A percentile compares a stretch with the other conserved stretches of the same genome.
phyloP scores from a whole-genome alignment of 2,797 vertebrate species.

The Halcyon leucocephala region DNA sequence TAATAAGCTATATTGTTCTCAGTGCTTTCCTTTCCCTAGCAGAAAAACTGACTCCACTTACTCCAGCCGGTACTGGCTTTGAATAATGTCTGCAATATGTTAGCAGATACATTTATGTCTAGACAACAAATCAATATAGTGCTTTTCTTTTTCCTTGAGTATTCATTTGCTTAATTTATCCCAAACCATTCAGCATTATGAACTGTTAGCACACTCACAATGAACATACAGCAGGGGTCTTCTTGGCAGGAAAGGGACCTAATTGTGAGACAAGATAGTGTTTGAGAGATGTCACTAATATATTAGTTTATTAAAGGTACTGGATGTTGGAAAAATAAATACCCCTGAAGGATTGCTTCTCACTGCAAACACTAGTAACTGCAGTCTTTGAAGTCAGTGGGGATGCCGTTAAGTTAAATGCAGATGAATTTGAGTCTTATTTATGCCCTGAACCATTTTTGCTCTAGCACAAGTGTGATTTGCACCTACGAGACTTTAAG shows the following conservation, averaged over 20 bases:
- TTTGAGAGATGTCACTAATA: slow-evolving; percentile 65
- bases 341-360: slow-evolving; percentile 53
- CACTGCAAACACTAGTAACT: slow-evolving; percentile 1
- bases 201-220: slow-evolving; percentile 74
- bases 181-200: slow-evolving; percentile 75
- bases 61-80: slow-evolving; percentile 69
- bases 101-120: slow-evolving; percentile 92
- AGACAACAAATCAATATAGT: slow-evolving; percentile 89
- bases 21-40: slow-evolving; percentile 50
- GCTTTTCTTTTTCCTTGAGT: slow-evolving; percentile 78
- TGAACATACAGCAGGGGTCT: slow-evolving; percentile 64
- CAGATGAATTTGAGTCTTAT: slow-evolving; percentile 22
- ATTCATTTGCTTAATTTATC: slow-evolving; percentile 82
- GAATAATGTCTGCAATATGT: slow-evolving; percentile 84
- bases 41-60: slow-evolving; percentile 76
- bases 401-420: slow-evolving; percentile 27
- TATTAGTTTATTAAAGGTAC: slow-evolving; percentile 54
- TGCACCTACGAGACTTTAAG: slow-evolving; percentile 15
- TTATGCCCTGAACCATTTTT: slow-evolving; percentile 28
- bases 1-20: slow-evolving; percentile 53
- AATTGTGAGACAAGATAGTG: slow-evolving; percentile 68
- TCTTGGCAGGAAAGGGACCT: slow-evolving; percentile 63
- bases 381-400: slow-evolving; percentile 43
- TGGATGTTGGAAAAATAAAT: slow-evolving; percentile 34
- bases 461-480: slow-evolving; percentile 25